Evolutionary conservation across 2,797 vertebrate species (phyloP).

Genomic region (Spheniscus humboldti): DNA sequence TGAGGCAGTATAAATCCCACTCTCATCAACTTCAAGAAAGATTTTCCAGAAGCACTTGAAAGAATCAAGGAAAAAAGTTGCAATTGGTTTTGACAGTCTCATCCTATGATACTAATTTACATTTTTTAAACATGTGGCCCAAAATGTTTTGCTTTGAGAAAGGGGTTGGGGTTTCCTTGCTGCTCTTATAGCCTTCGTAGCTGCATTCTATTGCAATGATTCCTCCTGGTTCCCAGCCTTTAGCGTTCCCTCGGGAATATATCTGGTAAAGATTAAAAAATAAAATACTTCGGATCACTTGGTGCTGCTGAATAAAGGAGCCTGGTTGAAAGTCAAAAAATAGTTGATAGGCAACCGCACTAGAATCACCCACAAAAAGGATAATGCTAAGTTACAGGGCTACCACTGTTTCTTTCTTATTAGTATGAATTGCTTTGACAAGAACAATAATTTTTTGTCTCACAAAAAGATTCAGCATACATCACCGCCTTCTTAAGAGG

Average conservation of each 20-base stretch:
- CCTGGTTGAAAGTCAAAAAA: not conserved
- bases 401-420: not conserved
- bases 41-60: constrained; percentile 44
- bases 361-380: not conserved
- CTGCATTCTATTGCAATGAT: not conserved
- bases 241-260: not conserved
- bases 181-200: not conserved
- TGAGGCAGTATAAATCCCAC: constrained; percentile 24
- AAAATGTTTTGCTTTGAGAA: not conserved
- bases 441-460: not conserved
- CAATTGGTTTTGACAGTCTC: not conserved
- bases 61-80: not conserved
- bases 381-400: not conserved
- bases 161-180: not conserved
- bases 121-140: not conserved
- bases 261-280: not conserved
- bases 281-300: not conserved
- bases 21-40: not conserved
- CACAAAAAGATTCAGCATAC: not conserved
- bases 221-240: not conserved
- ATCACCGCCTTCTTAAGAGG: not conserved
- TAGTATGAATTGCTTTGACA: not conserved
- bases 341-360: not conserved
- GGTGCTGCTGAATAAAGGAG: not conserved
- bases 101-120: not conserved